Evolutionary conservation across 2,888 invertebrate genomes (phyloP).

Genomic region (Apamea monoglypha): DNA sequence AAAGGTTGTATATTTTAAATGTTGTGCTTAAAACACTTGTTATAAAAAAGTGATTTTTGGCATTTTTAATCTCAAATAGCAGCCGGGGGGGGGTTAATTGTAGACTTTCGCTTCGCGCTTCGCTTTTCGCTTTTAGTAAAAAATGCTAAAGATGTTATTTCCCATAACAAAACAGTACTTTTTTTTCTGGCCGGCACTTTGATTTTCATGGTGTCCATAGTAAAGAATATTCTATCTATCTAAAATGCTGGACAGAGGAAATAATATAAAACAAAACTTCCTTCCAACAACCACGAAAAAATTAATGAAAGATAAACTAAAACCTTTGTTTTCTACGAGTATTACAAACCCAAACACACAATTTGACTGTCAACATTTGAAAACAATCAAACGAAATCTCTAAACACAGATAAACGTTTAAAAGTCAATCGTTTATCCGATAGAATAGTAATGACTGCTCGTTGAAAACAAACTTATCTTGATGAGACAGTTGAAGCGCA

Average conservation of each 20-base stretch:
- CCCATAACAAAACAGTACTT: background rate
- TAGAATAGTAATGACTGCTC: slow-evolving; percentile 86
- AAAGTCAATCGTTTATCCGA: slow-evolving; percentile 86
- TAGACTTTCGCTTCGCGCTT: background rate
- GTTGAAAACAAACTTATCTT: slow-evolving; percentile 88
- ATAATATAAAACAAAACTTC: background rate
- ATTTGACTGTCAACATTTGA: slow-evolving; percentile 70
- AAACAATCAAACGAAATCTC: slow-evolving; percentile 81
- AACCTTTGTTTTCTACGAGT: slow-evolving; percentile 22
- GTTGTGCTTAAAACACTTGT: background rate
- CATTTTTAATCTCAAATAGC: background rate
- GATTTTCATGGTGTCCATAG: background rate
- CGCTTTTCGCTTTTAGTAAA: too few relatives aligned
- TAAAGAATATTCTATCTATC: background rate
- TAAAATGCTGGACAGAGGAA: background rate
- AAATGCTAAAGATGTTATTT: background rate
- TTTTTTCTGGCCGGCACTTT: too few relatives aligned
- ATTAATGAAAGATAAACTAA: slow-evolving; percentile 1
- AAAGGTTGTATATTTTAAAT: background rate
- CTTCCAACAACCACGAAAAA: slow-evolving; percentile 3
- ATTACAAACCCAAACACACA: slow-evolving; percentile 58
- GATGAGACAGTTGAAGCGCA: slow-evolving; percentile 83
- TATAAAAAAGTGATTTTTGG: background rate
- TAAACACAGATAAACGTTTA: slow-evolving; percentile 80
- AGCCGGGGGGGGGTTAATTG: background rate